Evolutionary conservation across 2,797 vertebrate genomes (phyloP).

Genomic region (Microchirus variegatus): DNA sequence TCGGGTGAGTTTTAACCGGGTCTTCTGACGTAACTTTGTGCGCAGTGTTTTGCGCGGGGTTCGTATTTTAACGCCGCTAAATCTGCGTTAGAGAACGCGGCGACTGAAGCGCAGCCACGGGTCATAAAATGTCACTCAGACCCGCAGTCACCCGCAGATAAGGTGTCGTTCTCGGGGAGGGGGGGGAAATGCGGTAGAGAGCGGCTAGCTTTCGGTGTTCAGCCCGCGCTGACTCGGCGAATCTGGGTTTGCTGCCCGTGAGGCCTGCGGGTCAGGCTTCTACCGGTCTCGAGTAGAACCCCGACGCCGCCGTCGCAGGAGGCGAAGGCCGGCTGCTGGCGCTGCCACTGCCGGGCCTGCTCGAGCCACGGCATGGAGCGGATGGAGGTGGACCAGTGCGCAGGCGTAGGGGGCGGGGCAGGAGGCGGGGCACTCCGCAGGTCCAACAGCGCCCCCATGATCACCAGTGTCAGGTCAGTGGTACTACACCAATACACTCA

Average conservation of each 20-base stretch:
- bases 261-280: conserved; percentile 87
- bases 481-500: conserved; percentile 30
- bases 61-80: conserved; percentile 21
- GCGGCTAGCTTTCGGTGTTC: conserved; percentile 26
- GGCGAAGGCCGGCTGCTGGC: conserved; percentile 54
- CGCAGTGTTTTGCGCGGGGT: conserved; percentile 7
- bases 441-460: conserved; percentile 87
- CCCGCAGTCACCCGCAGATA: conserved; percentile 4
- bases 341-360: conserved; percentile 56
- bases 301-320: conserved; percentile 52
- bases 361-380: conserved; percentile 76
- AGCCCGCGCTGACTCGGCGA: conserved; percentile 58
- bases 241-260: conserved; percentile 64
- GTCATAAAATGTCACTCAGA: conserved; percentile 11
- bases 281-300: conserved; percentile 76
- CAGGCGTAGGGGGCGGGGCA: conserved; percentile 78
- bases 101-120: conserved; percentile 30
- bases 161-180: conserved; percentile 21
- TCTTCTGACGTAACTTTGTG: conserved; percentile 1
- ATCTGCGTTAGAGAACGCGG: conserved; percentile 9
- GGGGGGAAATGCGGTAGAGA: conserved; percentile 69
- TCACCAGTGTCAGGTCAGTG: conserved; percentile 82
- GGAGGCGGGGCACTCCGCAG: conserved; percentile 82
- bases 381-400: conserved; percentile 87
- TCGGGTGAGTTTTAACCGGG: not conserved